Percentiles rank a stretch among this genome's conserved stretches.
Conservation (phyloP, 2,797 vertebrate genomes). For the Botia almorhae region DNA sequence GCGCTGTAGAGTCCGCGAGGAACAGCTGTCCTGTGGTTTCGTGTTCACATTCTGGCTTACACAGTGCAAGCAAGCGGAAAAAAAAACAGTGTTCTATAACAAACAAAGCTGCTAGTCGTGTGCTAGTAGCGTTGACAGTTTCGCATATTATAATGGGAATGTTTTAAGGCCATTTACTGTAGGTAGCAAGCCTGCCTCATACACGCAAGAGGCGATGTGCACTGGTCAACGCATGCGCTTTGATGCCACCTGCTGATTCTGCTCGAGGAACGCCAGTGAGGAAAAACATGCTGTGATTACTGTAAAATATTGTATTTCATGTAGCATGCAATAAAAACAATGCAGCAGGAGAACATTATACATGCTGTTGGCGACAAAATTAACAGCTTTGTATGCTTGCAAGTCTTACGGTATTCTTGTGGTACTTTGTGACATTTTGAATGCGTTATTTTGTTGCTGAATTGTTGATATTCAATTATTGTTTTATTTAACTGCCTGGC, state of each 20-base stretch:
- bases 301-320: no score
- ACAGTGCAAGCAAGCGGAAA: not conserved
- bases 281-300: no score
- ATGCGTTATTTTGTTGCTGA: not conserved
- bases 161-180: not conserved
- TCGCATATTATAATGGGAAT: not conserved
- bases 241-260: no score
- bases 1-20: conserved; percentile 23
- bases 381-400: no score
- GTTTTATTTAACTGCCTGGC: not conserved
- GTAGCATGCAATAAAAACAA: no score
- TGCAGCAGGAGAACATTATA: no score
- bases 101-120: not conserved
- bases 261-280: no score
- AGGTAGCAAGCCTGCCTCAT: not conserved
- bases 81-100: not conserved
- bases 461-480: not conserved
- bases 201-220: not conserved
- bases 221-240: not conserved
- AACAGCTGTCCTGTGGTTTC: conserved; percentile 61
- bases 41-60: conserved; percentile 46
- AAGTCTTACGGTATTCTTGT: no score
- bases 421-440: no score
- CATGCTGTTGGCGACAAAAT: no score
- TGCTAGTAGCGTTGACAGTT: no score